Percentiles rank a stretch among this genome's conserved stretches.
These are phyloP conservation scores for Myxocyprinus asiaticus DNA, from an alignment of 2,113 vertebrate species.

Conservation along the genomic window DNA sequence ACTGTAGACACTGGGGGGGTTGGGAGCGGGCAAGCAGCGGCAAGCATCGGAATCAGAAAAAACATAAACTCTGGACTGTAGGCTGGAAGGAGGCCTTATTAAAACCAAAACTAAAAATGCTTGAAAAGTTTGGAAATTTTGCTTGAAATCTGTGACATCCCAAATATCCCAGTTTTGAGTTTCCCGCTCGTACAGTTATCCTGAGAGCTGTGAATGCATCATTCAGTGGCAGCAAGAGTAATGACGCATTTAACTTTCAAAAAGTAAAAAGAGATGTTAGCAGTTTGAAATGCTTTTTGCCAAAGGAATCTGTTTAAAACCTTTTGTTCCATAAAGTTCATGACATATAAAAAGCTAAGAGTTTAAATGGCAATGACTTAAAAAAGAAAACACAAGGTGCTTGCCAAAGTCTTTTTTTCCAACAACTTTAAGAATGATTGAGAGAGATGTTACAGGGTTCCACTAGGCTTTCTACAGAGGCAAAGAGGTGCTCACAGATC, in stretches of 20 bases:
- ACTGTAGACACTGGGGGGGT: constrained; percentile 79
- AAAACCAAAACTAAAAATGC: no score
- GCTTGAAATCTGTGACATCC: no score
- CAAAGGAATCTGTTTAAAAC: no score
- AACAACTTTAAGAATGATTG: constrained; percentile 30
- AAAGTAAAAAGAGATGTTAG: not conserved
- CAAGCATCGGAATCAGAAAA: constrained; percentile 40
- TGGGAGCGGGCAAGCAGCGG: constrained; percentile 58
- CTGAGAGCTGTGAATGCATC: not conserved
- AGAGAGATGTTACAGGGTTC: constrained; percentile 20
- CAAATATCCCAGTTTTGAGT: constrained; percentile 6
- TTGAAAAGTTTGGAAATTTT: no score
- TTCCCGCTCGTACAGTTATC: constrained; percentile 15
- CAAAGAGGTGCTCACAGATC: constrained; percentile 10
- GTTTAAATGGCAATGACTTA: constrained; percentile 30
- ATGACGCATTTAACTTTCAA: not conserved
- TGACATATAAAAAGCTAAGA: not conserved
- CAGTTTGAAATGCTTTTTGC: no score
- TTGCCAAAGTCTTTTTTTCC: constrained; percentile 25
- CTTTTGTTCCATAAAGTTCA: constrained; percentile 7
- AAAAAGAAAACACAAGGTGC: constrained; percentile 9
- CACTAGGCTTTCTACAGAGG: constrained; percentile 5
- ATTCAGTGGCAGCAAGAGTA: constrained; percentile 15
- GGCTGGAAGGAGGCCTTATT: no score
- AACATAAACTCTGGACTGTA: no score